phyloP scores from a whole-genome alignment of 2,113 vertebrate species.

The Mastomys coucha region DNA sequence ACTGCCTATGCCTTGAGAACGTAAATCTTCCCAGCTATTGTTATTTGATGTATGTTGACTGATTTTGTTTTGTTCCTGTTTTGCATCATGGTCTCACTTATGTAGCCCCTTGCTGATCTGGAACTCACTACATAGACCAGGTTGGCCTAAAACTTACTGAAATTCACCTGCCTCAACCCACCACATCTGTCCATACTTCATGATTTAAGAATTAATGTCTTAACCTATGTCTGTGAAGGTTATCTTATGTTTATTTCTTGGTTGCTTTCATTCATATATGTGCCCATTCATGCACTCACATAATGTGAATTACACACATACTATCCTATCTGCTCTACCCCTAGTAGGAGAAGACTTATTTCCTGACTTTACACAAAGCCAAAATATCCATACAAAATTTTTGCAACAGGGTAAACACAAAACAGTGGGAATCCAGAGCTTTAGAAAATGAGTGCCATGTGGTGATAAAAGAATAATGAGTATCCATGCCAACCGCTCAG shows the following conservation, averaged over 20 bases:
- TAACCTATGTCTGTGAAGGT: not conserved
- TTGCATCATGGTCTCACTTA: not conserved
- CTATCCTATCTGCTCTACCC: not conserved
- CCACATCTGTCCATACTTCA: not conserved
- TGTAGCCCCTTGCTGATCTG: not conserved
- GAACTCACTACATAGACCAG: not conserved
- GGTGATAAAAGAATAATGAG: slow-evolving; percentile 30
- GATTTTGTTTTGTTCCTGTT: not conserved
- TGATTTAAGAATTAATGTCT: slow-evolving; percentile 5
- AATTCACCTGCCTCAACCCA: not conserved
- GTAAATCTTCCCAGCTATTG: not conserved
- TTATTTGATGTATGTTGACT: not conserved
- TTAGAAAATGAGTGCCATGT: slow-evolving; percentile 35
- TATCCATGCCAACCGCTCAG: not conserved
- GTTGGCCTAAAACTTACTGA: not conserved
- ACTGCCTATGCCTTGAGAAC: not conserved
- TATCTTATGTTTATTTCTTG: not conserved
- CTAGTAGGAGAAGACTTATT: not conserved
- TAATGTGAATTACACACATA: not conserved
- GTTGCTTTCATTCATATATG: not conserved
- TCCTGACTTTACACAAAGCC: slow-evolving; percentile 3
- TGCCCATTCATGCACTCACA: not conserved
- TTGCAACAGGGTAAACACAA: slow-evolving; percentile 27
- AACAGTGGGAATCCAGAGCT: slow-evolving; percentile 21
- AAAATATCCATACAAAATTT: slow-evolving; percentile 36